phyloP scores from a whole-genome alignment of 2,888 invertebrate genomes.

The Lochmaea capreae region DNA sequence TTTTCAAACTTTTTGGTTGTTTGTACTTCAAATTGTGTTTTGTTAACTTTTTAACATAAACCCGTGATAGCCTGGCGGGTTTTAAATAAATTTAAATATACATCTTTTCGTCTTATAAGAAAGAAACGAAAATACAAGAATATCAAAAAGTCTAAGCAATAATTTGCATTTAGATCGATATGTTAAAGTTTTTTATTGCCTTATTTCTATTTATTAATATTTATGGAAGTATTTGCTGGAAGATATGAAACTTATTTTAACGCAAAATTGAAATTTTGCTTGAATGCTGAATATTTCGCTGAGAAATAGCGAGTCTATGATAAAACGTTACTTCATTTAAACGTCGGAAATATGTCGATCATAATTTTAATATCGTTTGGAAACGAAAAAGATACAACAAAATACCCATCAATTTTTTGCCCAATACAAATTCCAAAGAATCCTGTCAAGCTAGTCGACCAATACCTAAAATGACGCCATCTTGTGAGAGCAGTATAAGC shows the following conservation, averaged over 20 bases:
- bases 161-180: conserved; percentile 16
- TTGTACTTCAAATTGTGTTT: no score
- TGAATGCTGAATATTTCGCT: not conserved
- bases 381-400: no score
- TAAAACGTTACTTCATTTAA: not conserved
- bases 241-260: not conserved
- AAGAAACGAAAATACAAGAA: not conserved
- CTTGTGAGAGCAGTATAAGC: no score
- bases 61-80: no score
- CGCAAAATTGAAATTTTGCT: not conserved
- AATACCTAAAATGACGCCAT: no score
- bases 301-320: not conserved
- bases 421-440: no score
- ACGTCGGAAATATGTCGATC: not conserved
- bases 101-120: not conserved
- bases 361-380: no score
- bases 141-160: not conserved
- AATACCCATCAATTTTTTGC: no score
- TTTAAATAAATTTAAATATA: conserved; percentile 2
- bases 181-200: not conserved
- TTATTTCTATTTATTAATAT: conserved; percentile 7
- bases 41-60: no score
- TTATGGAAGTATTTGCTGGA: conserved; percentile 5
- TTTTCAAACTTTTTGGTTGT: no score
- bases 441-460: no score